Evolutionary conservation across 2,888 invertebrate genomes (phyloP).

Genomic region (Noctua comes): DNA sequence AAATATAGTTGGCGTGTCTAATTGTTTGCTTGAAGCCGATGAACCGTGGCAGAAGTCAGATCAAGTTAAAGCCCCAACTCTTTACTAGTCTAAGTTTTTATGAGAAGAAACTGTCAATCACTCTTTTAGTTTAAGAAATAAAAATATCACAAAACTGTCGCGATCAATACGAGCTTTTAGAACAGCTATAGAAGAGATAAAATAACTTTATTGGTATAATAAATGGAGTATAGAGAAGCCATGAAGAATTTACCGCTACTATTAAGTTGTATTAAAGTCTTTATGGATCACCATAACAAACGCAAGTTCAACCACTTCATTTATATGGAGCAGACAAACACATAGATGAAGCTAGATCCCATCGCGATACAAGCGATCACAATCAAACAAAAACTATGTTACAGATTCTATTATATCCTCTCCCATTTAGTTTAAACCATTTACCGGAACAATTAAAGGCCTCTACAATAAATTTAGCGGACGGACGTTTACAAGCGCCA

Average conservation of each 20-base stretch:
- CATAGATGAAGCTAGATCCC: neutral
- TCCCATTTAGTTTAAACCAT: slow-evolving; percentile 39
- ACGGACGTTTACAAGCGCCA: slow-evolving; percentile 62
- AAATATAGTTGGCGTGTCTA: slow-evolving; percentile 58
- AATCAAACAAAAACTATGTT: slow-evolving; percentile 25
- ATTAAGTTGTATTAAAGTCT: slow-evolving; percentile 11
- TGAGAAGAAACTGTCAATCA: slow-evolving; percentile 46
- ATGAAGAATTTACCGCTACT: slow-evolving; percentile 26
- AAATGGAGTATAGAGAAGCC: slow-evolving; percentile 5
- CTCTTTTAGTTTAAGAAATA: slow-evolving; percentile 9
- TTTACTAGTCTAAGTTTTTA: slow-evolving; percentile 52
- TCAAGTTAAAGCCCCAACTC: slow-evolving; percentile 50
- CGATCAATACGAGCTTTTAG: slow-evolving; percentile 9
- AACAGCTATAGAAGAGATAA: slow-evolving; percentile 11
- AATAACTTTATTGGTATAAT: slow-evolving; percentile 23
- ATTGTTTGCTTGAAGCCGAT: slow-evolving; percentile 54
- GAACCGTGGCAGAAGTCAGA: slow-evolving; percentile 61
- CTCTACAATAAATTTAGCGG: slow-evolving; percentile 54
- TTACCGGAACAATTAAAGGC: slow-evolving; percentile 52
- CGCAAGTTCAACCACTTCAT: slow-evolving; percentile 4
- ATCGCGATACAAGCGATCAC: slow-evolving; percentile 17
- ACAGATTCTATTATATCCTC: slow-evolving; percentile 35
- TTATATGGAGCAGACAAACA: neutral
- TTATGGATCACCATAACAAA: slow-evolving; percentile 13
- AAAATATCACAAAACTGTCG: slow-evolving; percentile 19